Evolutionary conservation across 2,797 vertebrate species (phyloP).

Genomic region (Chromis chromis): DNA sequence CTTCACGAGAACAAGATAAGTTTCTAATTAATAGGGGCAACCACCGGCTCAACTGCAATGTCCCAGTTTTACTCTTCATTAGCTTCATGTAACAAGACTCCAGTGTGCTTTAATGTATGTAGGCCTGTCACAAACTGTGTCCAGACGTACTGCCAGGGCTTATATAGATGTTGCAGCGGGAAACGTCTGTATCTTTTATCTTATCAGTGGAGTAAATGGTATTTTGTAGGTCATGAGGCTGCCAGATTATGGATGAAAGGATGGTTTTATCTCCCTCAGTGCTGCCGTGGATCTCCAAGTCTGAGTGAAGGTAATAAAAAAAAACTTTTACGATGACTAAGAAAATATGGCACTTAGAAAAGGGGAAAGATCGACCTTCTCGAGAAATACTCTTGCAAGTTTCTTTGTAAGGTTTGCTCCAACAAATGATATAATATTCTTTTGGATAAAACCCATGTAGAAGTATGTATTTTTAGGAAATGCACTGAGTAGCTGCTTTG

Average conservation of each 20-base stretch:
- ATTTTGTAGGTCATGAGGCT: conserved; percentile 53
- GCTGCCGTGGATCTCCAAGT: conserved; percentile 11
- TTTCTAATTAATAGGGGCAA: conserved; percentile 88
- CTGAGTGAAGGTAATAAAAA: conserved; percentile 43
- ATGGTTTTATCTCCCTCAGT: conserved; percentile 27
- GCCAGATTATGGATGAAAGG: conserved; percentile 49
- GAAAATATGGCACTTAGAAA: not conserved
- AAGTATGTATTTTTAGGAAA: conserved; percentile 10
- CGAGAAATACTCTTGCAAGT: conserved; percentile 7
- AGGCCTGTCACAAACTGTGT: conserved; percentile 34
- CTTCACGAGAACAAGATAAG: conserved; percentile 81
- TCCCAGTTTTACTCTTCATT: conserved; percentile 37
- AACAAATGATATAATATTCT: not conserved
- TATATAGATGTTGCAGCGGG: conserved; percentile 7
- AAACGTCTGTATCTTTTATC: conserved; percentile 40
- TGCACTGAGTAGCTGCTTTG: conserved; percentile 33
- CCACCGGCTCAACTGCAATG: conserved; percentile 51
- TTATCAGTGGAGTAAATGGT: conserved; percentile 53
- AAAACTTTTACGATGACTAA: conserved; percentile 17
- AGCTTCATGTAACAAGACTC: conserved; percentile 26
- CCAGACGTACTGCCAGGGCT: conserved; percentile 19
- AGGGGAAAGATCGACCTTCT: not conserved
- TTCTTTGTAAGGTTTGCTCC: not conserved
- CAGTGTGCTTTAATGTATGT: not conserved
- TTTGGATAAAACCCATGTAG: not conserved